Evolutionary conservation across 2,113 vertebrate species (phyloP).

Genomic region (Tenebrosternarchus preto): DNA sequence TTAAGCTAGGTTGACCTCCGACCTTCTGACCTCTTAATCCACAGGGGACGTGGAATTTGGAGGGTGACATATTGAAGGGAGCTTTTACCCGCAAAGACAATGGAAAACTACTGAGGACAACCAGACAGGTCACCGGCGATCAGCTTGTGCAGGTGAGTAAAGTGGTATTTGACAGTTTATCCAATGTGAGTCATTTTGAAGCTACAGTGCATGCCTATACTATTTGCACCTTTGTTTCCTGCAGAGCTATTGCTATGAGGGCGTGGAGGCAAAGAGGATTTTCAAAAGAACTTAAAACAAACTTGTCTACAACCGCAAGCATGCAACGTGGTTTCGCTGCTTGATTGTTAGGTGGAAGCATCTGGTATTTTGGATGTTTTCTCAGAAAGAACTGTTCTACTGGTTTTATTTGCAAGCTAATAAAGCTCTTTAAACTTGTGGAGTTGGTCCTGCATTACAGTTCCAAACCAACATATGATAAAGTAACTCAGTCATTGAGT

Average conservation of each 20-base stretch:
- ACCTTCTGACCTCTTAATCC: neutral
- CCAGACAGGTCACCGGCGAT: slow-evolving; percentile 73
- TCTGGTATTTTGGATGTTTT: neutral
- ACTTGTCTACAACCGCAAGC: neutral
- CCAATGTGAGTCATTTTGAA: neutral
- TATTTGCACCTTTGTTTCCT: neutral
- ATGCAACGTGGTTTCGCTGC: neutral
- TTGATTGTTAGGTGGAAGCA: neutral
- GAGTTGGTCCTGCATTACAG: neutral
- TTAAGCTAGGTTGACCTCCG: neutral
- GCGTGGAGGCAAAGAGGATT: slow-evolving; percentile 87
- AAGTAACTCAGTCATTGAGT: too few species aligned
- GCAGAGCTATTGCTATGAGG: slow-evolving; percentile 88
- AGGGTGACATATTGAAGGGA: slow-evolving; percentile 79
- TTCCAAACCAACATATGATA: neutral
- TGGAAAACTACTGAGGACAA: slow-evolving; percentile 78
- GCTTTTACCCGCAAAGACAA: slow-evolving; percentile 86
- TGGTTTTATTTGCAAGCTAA: slow-evolving; percentile 63
- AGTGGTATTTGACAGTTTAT: neutral
- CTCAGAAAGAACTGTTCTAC: neutral
- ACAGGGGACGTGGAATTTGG: slow-evolving; percentile 83
- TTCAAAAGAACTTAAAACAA: slow-evolving; percentile 81
- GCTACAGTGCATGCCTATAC: neutral
- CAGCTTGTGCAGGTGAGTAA: slow-evolving; percentile 86
- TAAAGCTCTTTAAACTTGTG: slow-evolving; percentile 55